Evolutionary conservation across 2,113 vertebrate genomes (phyloP).

Genomic region (Sturnus vulgaris): DNA sequence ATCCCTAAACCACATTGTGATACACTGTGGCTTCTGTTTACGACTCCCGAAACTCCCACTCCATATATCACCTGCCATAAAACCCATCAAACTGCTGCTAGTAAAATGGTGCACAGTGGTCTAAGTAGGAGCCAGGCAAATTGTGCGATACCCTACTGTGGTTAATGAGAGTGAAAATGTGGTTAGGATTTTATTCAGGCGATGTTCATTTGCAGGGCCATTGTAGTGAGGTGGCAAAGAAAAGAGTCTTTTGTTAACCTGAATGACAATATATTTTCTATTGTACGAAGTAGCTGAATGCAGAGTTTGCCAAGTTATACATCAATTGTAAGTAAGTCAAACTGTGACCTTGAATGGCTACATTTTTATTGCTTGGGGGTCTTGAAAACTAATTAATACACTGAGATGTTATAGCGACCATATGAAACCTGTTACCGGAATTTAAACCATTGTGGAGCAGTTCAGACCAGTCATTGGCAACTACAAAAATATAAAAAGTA

Average conservation of each 20-base stretch:
- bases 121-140: conserved; percentile 81
- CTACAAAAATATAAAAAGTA: not conserved
- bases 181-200: conserved; percentile 83
- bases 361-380: conserved; percentile 66
- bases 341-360: conserved; percentile 75
- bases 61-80: conserved; percentile 88
- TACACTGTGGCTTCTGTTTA: conserved; percentile 85
- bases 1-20: conserved; percentile 85
- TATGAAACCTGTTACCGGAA: conserved; percentile 68
- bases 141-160: conserved; percentile 84
- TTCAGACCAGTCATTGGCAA: not conserved
- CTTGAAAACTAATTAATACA: conserved; percentile 76
- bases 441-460: conserved; percentile 14
- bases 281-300: conserved; percentile 65
- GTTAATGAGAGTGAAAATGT: conserved; percentile 87
- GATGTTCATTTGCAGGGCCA: conserved; percentile 80
- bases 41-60: conserved; percentile 83
- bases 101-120: conserved; percentile 83
- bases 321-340: conserved; percentile 79
- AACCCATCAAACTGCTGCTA: conserved; percentile 82
- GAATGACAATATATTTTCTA: conserved; percentile 80
- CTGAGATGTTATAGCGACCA: conserved; percentile 57
- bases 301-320: conserved; percentile 74
- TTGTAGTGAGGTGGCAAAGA: conserved; percentile 78
- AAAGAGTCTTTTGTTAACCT: conserved; percentile 79